Percentiles rank a stretch among this genome's conserved stretches.
These are phyloP conservation scores for Apodemus sylvaticus DNA, from an alignment of 2,113 vertebrate genomes.

Conservation along the genomic window DNA sequence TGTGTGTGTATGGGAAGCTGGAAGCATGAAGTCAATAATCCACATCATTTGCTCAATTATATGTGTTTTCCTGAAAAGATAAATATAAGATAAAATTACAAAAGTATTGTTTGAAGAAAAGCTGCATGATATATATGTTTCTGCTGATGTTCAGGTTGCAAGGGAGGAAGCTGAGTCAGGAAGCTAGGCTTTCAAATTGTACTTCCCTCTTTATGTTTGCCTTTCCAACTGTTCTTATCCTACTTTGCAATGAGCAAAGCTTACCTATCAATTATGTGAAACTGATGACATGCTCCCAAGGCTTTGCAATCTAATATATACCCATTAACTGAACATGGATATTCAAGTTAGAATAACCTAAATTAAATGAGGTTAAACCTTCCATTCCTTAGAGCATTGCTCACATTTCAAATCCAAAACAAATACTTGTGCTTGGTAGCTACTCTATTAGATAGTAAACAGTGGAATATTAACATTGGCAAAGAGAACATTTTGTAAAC, in stretches of 20 bases:
- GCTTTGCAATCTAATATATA: not conserved
- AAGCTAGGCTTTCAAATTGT: not conserved
- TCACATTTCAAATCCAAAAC: not conserved
- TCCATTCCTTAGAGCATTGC: not conserved
- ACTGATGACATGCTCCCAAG: not conserved
- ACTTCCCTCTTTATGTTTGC: not conserved
- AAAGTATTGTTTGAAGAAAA: not conserved
- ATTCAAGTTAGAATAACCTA: not conserved
- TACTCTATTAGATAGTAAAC: not conserved
- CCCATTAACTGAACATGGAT: not conserved
- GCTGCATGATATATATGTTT: too few species aligned
- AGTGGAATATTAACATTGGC: not conserved
- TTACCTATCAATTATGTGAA: not conserved
- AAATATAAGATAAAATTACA: not conserved
- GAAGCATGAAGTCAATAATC: not conserved
- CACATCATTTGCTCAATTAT: not conserved
- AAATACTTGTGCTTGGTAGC: not conserved
- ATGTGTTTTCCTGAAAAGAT: not conserved
- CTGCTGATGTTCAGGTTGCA: not conserved
- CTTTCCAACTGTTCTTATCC: not conserved
- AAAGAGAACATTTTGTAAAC: not conserved
- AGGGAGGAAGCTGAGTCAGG: not conserved
- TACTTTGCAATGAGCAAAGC: not conserved
- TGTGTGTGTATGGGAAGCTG: not conserved
- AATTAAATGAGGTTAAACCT: slow-evolving; percentile 17